These are phyloP conservation scores for Drosophila peninsularis DNA, from an alignment of 2,888 invertebrate species.

Conservation along the genomic window DNA sequence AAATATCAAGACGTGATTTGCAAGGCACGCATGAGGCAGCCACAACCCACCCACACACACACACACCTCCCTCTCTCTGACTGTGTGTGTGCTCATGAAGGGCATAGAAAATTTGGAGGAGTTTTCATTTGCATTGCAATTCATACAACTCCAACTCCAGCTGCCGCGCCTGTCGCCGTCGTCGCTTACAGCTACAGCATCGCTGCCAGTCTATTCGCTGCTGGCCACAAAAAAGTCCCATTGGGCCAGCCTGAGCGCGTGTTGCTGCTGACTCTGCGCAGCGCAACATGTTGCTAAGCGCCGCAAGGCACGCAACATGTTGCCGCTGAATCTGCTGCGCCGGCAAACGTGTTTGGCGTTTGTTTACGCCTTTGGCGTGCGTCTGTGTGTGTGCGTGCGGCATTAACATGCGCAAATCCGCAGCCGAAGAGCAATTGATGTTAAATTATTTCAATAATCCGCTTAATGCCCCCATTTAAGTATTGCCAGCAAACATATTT, in stretches of 20 bases:
- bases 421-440: conserved; percentile 26
- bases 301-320: conserved; percentile 18
- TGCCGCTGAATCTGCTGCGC: conserved; percentile 53
- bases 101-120: conserved; percentile 63
- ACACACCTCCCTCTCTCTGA: not conserved
- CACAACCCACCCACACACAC: conserved; percentile 6
- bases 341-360: conserved; percentile 15
- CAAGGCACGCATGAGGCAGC: conserved; percentile 60
- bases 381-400: conserved; percentile 1
- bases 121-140: conserved; percentile 73
- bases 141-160: conserved; percentile 10
- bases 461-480: conserved; percentile 46
- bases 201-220: conserved; percentile 16
- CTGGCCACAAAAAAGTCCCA: conserved; percentile 23
- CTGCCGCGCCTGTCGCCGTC: not conserved
- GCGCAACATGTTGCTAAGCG: conserved; percentile 57
- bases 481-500: conserved; percentile 36
- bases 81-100: conserved; percentile 29
- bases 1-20: conserved; percentile 79
- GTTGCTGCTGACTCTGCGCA: conserved; percentile 47
- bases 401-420: conserved; percentile 23
- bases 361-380: conserved; percentile 10
- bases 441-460: conserved; percentile 47
- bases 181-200: conserved; percentile 17
- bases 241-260: conserved; percentile 18